phyloP scores from a whole-genome alignment of 30 jellyfish, hydroid and myxozoan species.

The Clytia hemisphaerica region DNA sequence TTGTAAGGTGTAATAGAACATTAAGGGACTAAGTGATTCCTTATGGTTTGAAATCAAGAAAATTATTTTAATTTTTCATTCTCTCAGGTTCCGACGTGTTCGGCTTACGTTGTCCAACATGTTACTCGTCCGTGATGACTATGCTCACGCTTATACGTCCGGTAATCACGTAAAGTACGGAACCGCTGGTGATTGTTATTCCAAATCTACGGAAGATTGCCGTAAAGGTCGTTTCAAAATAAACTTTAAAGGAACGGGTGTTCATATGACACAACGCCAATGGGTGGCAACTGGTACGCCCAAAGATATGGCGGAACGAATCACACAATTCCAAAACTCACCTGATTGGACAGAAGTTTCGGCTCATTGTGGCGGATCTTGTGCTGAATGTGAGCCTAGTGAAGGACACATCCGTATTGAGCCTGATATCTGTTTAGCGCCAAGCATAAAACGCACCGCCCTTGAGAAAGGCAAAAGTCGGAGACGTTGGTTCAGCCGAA shows the following conservation, averaged over 20 bases:
- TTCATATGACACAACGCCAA: slow-evolving; percentile 36
- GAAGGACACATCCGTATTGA: slow-evolving; percentile 48
- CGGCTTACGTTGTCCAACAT: slow-evolving; percentile 46
- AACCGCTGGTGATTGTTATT: slow-evolving; percentile 88
- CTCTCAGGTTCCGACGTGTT: slow-evolving; percentile 56
- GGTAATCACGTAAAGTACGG: slow-evolving; percentile 78
- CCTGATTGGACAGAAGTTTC: slow-evolving; percentile 46
- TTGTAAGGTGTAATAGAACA: no score
- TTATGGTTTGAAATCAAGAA: background rate
- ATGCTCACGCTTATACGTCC: slow-evolving; percentile 40
- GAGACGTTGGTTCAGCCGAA: no score
- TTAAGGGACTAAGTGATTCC: no score
- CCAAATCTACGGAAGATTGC: slow-evolving; percentile 84
- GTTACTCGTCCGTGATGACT: slow-evolving; percentile 49
- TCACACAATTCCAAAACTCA: slow-evolving; percentile 66
- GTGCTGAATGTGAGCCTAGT: slow-evolving; percentile 82
- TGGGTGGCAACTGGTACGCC: slow-evolving; percentile 92
- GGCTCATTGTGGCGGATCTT: slow-evolving; percentile 94
- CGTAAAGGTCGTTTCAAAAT: slow-evolving; percentile 77
- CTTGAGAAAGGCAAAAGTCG: no score
- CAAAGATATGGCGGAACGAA: slow-evolving; percentile 55
- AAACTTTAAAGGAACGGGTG: slow-evolving; percentile 50
- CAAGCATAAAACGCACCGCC: no score
- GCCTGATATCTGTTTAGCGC: slow-evolving; percentile 58
- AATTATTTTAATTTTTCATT: background rate